Evolutionary conservation across 2,113 vertebrate genomes (phyloP).

Genomic region (Pelecanus crispus): DNA sequence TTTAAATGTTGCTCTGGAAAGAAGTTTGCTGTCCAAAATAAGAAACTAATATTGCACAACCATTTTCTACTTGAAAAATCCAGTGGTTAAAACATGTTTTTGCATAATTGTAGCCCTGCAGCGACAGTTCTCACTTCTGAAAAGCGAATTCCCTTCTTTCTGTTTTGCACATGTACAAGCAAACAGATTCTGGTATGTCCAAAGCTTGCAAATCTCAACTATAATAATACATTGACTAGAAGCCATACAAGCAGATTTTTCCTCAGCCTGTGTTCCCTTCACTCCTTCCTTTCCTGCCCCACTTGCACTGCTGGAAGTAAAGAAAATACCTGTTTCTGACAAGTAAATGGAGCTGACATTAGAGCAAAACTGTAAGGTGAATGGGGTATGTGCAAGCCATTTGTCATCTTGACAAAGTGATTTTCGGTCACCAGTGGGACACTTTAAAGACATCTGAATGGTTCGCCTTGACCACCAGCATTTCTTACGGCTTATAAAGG

Average conservation of each 20-base stretch:
- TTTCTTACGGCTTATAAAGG: conserved; percentile 56
- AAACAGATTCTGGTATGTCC: conserved; percentile 5
- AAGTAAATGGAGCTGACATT: conserved; percentile 60
- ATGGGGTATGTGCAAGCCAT: conserved; percentile 37
- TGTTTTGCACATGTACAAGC: not conserved
- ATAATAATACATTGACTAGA: not conserved
- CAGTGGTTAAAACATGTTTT: not conserved
- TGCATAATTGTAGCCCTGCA: not conserved
- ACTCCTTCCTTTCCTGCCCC: not conserved
- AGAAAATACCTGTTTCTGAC: conserved; percentile 59
- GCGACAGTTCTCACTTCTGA: not conserved
- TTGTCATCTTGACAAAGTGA: conserved; percentile 74
- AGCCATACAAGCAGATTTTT: not conserved
- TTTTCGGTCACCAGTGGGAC: conserved; percentile 67
- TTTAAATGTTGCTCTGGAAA: not conserved
- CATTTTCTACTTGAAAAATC: not conserved
- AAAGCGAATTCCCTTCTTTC: not conserved
- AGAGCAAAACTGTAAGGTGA: not conserved
- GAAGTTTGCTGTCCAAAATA: not conserved
- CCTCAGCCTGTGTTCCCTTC: not conserved
- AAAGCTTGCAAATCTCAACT: not conserved
- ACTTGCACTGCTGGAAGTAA: conserved; percentile 22
- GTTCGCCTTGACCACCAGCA: conserved; percentile 64
- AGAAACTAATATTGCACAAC: not conserved
- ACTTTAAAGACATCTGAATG: conserved; percentile 67